A percentile compares a stretch with the other conserved stretches of the same genome.
Conservation (phyloP, 1,140 invertebrate genomes). For the Samia ricini region DNA sequence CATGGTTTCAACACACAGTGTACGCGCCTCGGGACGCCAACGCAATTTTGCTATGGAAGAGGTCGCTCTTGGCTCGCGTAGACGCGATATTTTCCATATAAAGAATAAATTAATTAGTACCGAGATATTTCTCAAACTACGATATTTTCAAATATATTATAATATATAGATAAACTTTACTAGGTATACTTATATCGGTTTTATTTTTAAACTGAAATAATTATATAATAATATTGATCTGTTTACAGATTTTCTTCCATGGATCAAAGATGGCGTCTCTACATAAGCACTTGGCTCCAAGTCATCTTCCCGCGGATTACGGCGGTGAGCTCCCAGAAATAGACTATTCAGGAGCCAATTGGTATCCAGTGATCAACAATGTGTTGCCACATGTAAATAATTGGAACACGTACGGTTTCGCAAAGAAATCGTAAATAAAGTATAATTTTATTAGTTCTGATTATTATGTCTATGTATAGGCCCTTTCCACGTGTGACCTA, state of each 20-base stretch:
- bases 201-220: no score
- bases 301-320: constrained; percentile 85
- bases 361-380: constrained; percentile 83
- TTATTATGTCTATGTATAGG: neutral
- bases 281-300: constrained; percentile 83
- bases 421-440: constrained; percentile 66
- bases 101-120: no score
- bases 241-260: constrained; percentile 85
- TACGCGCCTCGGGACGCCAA: no score
- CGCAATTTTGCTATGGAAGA: no score
- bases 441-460: neutral
- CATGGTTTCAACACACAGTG: no score
- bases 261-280: constrained; percentile 85
- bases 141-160: no score
- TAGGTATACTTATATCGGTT: no score
- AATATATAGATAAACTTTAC: no score
- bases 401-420: constrained; percentile 82
- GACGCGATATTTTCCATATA: no score
- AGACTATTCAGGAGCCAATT: constrained; percentile 85
- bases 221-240: neutral
- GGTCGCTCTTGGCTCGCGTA: no score
- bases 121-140: no score
- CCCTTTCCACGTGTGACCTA: neutral
- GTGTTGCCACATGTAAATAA: constrained; percentile 81
- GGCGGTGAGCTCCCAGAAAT: constrained; percentile 86